Conservation (phyloP, 2,797 vertebrate genomes). For the Acropternis orthonyx region DNA sequence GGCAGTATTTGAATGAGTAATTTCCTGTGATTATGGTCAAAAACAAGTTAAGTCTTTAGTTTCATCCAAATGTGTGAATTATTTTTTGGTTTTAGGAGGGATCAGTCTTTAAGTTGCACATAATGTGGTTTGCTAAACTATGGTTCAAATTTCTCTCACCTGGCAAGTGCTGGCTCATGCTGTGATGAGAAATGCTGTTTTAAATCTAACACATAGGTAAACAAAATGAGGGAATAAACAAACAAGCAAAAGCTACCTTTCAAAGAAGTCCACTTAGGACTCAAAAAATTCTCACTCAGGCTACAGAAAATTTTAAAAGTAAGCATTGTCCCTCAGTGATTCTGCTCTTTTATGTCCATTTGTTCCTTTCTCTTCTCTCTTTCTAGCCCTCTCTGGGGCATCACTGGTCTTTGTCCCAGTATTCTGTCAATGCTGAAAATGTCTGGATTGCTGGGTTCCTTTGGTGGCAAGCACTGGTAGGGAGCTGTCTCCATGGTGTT, state of each 20-base stretch:
- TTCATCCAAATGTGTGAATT: neutral
- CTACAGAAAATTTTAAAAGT: neutral
- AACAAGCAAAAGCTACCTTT: neutral
- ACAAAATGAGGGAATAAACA: neutral
- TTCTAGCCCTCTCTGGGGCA: fast-evolving
- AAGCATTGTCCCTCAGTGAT: neutral
- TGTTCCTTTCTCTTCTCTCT: neutral
- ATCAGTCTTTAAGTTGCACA: neutral
- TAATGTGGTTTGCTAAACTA: neutral
- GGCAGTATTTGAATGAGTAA: neutral
- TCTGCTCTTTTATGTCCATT: neutral
- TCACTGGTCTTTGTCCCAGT: neutral
- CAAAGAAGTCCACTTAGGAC: neutral
- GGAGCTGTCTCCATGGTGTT: neutral
- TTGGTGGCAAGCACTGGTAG: neutral
- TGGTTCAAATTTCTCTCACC: neutral
- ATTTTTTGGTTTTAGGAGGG: neutral
- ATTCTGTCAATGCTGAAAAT: neutral
- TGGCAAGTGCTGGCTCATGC: neutral
- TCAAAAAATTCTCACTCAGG: neutral
- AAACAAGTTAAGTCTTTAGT: neutral
- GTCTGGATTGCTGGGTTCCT: neutral
- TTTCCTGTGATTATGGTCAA: neutral
- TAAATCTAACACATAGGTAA: neutral
- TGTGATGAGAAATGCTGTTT: neutral